Evolutionary conservation across 2,113 vertebrate genomes (phyloP), one percentile per base, ranked within the genome.

Genomic region (Platysternon megacephalum): DNA sequence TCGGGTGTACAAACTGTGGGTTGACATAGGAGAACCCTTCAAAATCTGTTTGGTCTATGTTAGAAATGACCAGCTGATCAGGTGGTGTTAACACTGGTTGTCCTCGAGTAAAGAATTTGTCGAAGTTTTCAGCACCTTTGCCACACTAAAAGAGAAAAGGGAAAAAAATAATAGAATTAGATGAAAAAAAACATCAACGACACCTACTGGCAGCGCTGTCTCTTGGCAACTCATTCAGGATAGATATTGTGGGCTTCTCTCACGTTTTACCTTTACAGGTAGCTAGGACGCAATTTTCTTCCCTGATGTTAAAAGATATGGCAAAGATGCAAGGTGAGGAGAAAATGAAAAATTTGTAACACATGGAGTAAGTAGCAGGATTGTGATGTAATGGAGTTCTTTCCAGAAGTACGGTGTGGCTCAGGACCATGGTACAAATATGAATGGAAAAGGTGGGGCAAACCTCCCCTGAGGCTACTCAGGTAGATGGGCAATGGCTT

Each of bases 11-110:
- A 28, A 99, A 99, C 98, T 99, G 99, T 35, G 98, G 98, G 97
- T 99, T 99, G 97, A 99, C 98, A 53, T 98, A 99, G 5, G 99
- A 99, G 98, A 99, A 99, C 80, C 99, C 99, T 42, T 99, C 99
- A 2, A 99, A 99, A 97, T 99, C 99, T 55, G 99, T 98, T 98
- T 99, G 99, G 98, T 99, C 99, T 85, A 99, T 99, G 98, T 99
- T 99, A 88, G 99, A 98, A 55, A 99, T 99, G 98, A 99, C 99
- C 97, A 99, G 98, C 97, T 99, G 99, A 96, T 99, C 99, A 0
- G 99, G 99, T 1, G 99, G 99, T 0, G 99, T 99, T 95, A 99
- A 91, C 96, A 99, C 99, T 0, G 99, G 99, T 93, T 99, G 99
- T 32, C 99, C 99, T 85, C 99, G 98, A 0, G 99, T 99, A 97